phyloP scores from a whole-genome alignment of 2,888 invertebrate genomes.

The Mythimna albipuncta region DNA sequence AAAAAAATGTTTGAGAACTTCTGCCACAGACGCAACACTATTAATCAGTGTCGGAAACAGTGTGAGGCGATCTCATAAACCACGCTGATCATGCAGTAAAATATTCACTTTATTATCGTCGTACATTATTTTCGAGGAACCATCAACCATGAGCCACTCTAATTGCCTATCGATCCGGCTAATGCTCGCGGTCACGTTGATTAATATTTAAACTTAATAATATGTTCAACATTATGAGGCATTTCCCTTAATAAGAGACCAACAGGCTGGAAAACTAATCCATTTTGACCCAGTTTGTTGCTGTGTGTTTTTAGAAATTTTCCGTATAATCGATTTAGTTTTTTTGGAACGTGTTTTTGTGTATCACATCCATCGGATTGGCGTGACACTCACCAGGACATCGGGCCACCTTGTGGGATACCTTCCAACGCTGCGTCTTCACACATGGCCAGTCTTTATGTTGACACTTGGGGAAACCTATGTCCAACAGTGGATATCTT shows the following conservation, averaged over 20 bases:
- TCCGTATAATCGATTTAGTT: not conserved
- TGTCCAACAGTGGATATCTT: too few relatives aligned
- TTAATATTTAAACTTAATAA: constrained; percentile 68
- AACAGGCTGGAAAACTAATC: constrained; percentile 34
- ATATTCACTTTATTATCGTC: constrained; percentile 40
- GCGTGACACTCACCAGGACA: too few relatives aligned
- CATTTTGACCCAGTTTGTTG: constrained; percentile 26
- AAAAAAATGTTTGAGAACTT: constrained; percentile 33
- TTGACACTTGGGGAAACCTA: too few relatives aligned
- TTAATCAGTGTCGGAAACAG: constrained; percentile 51
- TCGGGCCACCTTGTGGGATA: too few relatives aligned
- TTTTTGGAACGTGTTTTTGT: not conserved
- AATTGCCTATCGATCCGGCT: constrained; percentile 70
- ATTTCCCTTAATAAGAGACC: constrained; percentile 29
- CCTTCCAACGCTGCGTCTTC: too few relatives aligned
- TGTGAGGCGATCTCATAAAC: constrained; percentile 45
- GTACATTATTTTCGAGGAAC: constrained; percentile 46
- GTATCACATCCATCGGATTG: too few relatives aligned
- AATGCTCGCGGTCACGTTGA: constrained; percentile 61
- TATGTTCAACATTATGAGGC: constrained; percentile 39
- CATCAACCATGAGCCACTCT: constrained; percentile 36
- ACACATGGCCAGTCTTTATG: too few relatives aligned
- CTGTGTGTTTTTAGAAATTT: constrained; percentile 4
- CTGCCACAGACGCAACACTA: constrained; percentile 21
- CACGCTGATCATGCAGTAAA: constrained; percentile 41